Percentiles rank a stretch among this genome's conserved stretches.
phyloP scores from a whole-genome alignment of 2,888 invertebrate genomes.

The Xylota sylvarum region DNA sequence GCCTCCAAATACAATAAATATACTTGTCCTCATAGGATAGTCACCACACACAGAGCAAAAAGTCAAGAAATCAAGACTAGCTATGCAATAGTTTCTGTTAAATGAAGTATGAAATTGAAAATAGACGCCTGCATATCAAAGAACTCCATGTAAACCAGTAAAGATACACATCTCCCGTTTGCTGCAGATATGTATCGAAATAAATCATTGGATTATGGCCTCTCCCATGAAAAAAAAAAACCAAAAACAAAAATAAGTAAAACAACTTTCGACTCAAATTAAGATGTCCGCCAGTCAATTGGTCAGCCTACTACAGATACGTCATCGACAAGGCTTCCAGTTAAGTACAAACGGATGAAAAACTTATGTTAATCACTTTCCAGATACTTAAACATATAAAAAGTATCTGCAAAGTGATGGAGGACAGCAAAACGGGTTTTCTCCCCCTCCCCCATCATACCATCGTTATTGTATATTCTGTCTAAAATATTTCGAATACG shows the following conservation, averaged over 20 bases:
- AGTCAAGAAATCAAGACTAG: constrained; percentile 8
- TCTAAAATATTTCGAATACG: constrained; percentile 57
- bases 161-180: constrained; percentile 47
- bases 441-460: background rate
- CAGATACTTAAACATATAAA: constrained; percentile 35
- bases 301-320: constrained; percentile 9
- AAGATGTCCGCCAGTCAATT: constrained; percentile 41
- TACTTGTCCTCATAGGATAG: constrained; percentile 14
- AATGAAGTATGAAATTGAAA: constrained; percentile 76
- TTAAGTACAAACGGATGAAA: constrained; percentile 20
- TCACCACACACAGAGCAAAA: constrained; percentile 15
- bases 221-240: background rate
- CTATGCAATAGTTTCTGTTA: constrained; percentile 64
- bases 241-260: background rate
- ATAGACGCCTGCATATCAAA: constrained; percentile 47
- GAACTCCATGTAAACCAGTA: background rate
- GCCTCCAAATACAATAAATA: constrained; percentile 70
- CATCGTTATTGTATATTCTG: background rate
- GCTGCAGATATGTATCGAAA: constrained; percentile 27
- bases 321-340: background rate
- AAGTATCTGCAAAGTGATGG: background rate
- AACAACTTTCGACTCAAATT: constrained; percentile 8
- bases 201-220: constrained; percentile 60
- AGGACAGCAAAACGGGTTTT: constrained; percentile 39
- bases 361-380: constrained; percentile 53